Percentiles rank a stretch among this genome's conserved stretches.
These are phyloP conservation scores for Augiades crinisus DNA, from an alignment of 2,888 invertebrate genomes.

Conservation along the genomic window DNA sequence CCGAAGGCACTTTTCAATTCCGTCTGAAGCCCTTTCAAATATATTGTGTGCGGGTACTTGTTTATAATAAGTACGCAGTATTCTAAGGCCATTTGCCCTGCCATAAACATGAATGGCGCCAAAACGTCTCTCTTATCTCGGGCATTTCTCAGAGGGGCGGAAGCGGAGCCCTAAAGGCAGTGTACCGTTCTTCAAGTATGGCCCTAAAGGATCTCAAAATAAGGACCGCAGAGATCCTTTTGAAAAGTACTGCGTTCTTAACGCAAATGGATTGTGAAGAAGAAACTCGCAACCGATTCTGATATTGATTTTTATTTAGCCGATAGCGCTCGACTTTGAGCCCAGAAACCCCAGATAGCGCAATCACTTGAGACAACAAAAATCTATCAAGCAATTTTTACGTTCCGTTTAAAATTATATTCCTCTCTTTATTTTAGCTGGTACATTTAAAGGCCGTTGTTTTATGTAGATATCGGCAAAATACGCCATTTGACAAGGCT, in stretches of 20 bases:
- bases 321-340: constrained; percentile 35
- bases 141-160: constrained; percentile 76
- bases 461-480: background rate
- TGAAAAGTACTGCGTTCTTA: constrained; percentile 71
- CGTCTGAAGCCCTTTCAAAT: constrained; percentile 33
- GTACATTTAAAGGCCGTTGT: constrained; percentile 1
- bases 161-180: constrained; percentile 70
- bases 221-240: constrained; percentile 70
- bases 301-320: constrained; percentile 78
- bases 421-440: background rate
- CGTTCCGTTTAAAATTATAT: constrained; percentile 5
- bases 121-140: constrained; percentile 81
- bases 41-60: constrained; percentile 54
- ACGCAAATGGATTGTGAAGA: constrained; percentile 78
- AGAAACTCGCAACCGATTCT: constrained; percentile 68
- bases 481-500: constrained; percentile 1
- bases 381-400: constrained; percentile 5
- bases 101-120: constrained; percentile 80
- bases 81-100: constrained; percentile 76
- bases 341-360: constrained; percentile 10
- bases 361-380: constrained; percentile 12
- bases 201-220: constrained; percentile 76
- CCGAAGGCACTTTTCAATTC: constrained; percentile 47
- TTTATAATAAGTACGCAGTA: constrained; percentile 78
- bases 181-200: constrained; percentile 71